phyloP scores from a whole-genome alignment of 2,797 vertebrate genomes.

The Otolemur crassicaudatus region DNA sequence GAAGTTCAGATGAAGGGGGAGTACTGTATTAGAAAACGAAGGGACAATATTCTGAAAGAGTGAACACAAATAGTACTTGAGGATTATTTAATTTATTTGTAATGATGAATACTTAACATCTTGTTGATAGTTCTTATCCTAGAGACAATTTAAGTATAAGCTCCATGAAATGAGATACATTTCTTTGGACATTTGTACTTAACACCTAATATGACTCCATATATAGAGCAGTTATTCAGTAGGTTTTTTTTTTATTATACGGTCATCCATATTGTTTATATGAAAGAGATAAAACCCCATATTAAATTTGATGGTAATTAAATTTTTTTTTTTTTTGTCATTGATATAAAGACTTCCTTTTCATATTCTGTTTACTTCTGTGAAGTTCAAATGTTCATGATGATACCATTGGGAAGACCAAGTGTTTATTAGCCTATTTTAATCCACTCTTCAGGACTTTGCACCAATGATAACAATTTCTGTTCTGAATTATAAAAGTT shows the following conservation, averaged over 20 bases:
- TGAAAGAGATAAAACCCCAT: not conserved
- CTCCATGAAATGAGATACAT: not conserved
- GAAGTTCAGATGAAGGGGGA: not conserved
- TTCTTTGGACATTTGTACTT: not conserved
- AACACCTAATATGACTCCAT: not conserved
- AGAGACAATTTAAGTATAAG: conserved; percentile 10
- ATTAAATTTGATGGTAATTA: not conserved
- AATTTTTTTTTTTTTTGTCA: not conserved
- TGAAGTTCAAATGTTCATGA: not conserved
- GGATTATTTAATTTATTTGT: not conserved
- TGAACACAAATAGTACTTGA: not conserved
- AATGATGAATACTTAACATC: not conserved
- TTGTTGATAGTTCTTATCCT: not conserved
- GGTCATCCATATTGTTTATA: not conserved
- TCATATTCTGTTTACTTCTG: not conserved
- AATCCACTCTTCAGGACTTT: not conserved
- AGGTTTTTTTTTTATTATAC: not conserved
- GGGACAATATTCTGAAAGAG: not conserved
- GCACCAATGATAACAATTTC: not conserved
- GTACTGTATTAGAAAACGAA: not conserved
- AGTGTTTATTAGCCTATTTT: not conserved
- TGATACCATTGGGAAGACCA: not conserved
- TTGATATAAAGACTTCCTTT: not conserved
- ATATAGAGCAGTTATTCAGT: not conserved
- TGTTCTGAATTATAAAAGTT: not conserved